Evolutionary conservation across 1,140 invertebrate genomes (phyloP), one percentile per base, ranked within the genome.

Genomic region (Batillaria attramentaria): DNA sequence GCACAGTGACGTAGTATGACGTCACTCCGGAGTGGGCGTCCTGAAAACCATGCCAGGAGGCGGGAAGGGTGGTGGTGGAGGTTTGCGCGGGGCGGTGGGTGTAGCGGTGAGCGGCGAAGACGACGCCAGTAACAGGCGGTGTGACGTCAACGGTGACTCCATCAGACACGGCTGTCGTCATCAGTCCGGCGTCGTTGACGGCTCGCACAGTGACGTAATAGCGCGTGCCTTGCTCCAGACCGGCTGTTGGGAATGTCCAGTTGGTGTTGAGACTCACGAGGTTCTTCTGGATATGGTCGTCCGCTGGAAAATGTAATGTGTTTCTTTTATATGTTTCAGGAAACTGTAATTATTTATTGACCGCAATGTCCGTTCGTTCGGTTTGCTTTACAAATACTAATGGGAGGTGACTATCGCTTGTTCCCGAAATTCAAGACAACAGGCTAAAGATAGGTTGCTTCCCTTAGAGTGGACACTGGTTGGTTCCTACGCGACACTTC

Each of bases 11-110:
- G 6, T 70, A 33, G 66, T 82, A 85, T 13, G 57, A 62, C 72
- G 65, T 35, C 39, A 85, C 77, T n/a, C 37, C 74, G 20, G 82
- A 84, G 28, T 85, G 77, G 2, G 18, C 35, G 73, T 85, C 84
- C n/a, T 79, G 46, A 50, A 85, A 85, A 18, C 84, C 84, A 60
- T 80, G 72, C 81, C 82, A 85, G 3, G 84, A 85, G 42, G 79
- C 77, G 24, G 65, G 39, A 28, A 85, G 2, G 24, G 66, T 28
- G 50, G 68, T 43, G 3, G 31, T 62, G 10, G 72, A 78, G 20
- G 77, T 70, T n/a, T 80, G 77, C 43, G 35, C 70, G 39, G 35
- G 62, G 20, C 24, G 31, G 46, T 78, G 72, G 28, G 42, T 42
- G 39, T 82, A 72, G n/a, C 72, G 41, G 57, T 74, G 68, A 18